Percentiles rank a stretch among this genome's conserved stretches.
These are phyloP conservation scores for Poicephalus gulielmi DNA, from an alignment of 2,113 vertebrate genomes.

Conservation along the genomic window DNA sequence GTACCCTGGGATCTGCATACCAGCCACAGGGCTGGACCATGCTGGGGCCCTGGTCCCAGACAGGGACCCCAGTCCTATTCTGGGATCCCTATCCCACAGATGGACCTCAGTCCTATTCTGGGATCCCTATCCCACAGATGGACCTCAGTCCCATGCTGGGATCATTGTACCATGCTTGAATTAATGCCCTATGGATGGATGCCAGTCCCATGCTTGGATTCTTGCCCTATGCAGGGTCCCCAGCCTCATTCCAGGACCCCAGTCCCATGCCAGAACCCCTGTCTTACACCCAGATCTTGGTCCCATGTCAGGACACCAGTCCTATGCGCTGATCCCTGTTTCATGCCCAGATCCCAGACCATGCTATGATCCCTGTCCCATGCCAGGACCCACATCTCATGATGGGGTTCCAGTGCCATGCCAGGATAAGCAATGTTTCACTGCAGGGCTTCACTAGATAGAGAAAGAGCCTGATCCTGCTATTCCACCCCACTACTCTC, in stretches of 20 bases:
- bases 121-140: rapidly evolving
- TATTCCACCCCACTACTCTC: background rate
- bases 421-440: rapidly evolving
- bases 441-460: background rate
- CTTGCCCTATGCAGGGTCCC: rapidly evolving
- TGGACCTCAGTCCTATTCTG: no score
- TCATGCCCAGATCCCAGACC: no score
- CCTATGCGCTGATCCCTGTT: no score
- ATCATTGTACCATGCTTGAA: rapidly evolving
- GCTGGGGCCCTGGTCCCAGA: rapidly evolving
- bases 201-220: background rate
- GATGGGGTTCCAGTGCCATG: rapidly evolving
- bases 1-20: background rate
- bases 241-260: rapidly evolving
- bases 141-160: rapidly evolving
- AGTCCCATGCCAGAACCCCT: rapidly evolving
- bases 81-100: background rate
- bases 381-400: rapidly evolving
- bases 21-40: background rate
- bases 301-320: background rate
- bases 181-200: rapidly evolving
- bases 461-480: background rate
- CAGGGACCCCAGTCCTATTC: rapidly evolving
- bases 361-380: no score
- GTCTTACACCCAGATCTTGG: background rate